Evolutionary conservation across 2,888 invertebrate species (phyloP), one percentile per base, ranked within the genome.

Genomic region (Mystacides longicornis): DNA sequence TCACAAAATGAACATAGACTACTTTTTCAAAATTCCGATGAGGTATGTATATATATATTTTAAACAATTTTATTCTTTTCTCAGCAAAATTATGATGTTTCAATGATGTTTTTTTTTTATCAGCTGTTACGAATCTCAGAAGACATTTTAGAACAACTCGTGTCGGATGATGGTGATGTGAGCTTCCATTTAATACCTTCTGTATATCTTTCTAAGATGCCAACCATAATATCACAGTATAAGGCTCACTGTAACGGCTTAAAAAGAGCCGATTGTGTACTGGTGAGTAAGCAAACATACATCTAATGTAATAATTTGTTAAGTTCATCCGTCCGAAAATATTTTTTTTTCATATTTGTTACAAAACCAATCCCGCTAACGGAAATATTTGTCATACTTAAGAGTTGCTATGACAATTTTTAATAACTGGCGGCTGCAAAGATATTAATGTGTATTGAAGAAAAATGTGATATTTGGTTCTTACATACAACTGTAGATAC

Each of bases 21-120:
- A 31, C 74, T 92, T 54, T 92, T 91, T 69, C 91, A 92, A 73
- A 92, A 92, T 70, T 81, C 87, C 63, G 90, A 91, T 69, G 91
- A 91, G 78, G 83, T 87, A 69, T 52, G 19, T 65, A 22, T 7
- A 45, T 7, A 45, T 7, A 19, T 45, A 45, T 43, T 5, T 27
- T 27, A 27, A 7, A 27, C 5, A 27, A 27, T 7, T 27, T 7
- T n/a, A n/a, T n/a, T n/a, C n/a, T n/a, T n/a, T n/a, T n/a, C n/a
- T n/a, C n/a, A n/a, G n/a, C n/a, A n/a, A n/a, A n/a, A n/a, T n/a
- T 27, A 7, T 7, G 11, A 27, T 46, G 50, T 51, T 50, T 42
- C 19, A 43, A 49, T 31, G 22, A 20, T 46, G 51, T 21, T 27
- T 27, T 5, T 11, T 33, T 47, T 21, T 55, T 71, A 70, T 5